Percentiles rank a stretch among this genome's conserved stretches.
Evolutionary conservation across 2,113 vertebrate species (phyloP).

Genomic region (Cisticola juncidis): DNA sequence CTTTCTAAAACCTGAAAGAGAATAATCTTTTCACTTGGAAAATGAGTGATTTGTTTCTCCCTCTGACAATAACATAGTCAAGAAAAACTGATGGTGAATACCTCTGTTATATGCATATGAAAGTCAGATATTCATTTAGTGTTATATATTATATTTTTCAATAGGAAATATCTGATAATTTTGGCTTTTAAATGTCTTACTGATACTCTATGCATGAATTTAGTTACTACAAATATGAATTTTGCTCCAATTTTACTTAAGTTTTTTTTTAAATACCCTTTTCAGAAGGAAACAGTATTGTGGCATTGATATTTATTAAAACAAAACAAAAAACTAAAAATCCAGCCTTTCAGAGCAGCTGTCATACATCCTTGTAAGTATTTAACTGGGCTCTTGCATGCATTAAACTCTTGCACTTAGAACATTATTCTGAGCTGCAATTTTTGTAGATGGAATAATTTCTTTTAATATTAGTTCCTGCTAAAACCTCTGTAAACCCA

Average conservation of each 20-base stretch:
- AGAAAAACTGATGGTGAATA: neutral
- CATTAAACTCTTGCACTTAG: neutral
- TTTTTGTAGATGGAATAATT: neutral
- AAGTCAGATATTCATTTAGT: neutral
- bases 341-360: neutral
- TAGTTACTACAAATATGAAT: neutral
- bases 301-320: neutral
- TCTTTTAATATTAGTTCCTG: neutral
- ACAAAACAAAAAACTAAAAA: neutral
- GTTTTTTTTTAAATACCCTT: fast-evolving
- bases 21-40: neutral
- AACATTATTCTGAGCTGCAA: neutral
- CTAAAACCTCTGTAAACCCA: neutral
- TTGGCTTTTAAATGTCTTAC: neutral
- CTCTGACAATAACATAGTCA: neutral
- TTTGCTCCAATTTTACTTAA: neutral
- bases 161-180: neutral
- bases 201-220: neutral
- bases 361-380: neutral
- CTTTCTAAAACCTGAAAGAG: neutral
- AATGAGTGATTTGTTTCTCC: neutral
- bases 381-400: neutral
- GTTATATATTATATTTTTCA: neutral
- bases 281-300: neutral
- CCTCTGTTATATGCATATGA: neutral